phyloP scores from a whole-genome alignment of 2,888 invertebrate genomes.

The Brachypalpus laphriformis region DNA sequence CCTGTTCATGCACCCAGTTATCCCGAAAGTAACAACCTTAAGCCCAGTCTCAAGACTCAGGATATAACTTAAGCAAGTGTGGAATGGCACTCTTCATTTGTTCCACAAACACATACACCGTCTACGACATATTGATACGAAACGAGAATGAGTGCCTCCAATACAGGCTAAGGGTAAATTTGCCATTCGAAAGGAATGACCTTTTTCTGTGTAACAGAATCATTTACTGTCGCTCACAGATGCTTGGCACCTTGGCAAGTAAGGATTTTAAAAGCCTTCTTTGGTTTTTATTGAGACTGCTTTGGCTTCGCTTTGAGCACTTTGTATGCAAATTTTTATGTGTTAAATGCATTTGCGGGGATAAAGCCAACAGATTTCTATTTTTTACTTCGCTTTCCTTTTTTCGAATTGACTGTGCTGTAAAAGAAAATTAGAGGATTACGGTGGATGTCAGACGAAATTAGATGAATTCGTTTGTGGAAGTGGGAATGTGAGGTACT shows the following conservation, averaged over 20 bases:
- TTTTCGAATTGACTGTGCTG: slow-evolving; percentile 53
- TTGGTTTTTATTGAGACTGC: slow-evolving; percentile 70
- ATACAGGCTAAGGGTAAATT: slow-evolving; percentile 30
- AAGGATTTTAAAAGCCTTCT: slow-evolving; percentile 69
- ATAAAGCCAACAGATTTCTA: slow-evolving; percentile 75
- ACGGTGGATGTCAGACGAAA: slow-evolving; percentile 67
- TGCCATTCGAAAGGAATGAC: slow-evolving; percentile 65
- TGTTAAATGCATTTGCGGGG: slow-evolving; percentile 81
- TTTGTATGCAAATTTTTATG: slow-evolving; percentile 82
- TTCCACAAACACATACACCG: slow-evolving; percentile 10
- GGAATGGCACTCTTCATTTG: slow-evolving; percentile 52
- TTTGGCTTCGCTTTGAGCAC: slow-evolving; percentile 73
- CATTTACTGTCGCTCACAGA: slow-evolving; percentile 73
- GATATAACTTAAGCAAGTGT: slow-evolving; percentile 51
- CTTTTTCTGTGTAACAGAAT: slow-evolving; percentile 66
- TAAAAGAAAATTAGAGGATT: slow-evolving; percentile 73
- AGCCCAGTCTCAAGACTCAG: slow-evolving; percentile 50
- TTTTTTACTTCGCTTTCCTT: slow-evolving; percentile 23
- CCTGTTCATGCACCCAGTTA: slow-evolving; percentile 78
- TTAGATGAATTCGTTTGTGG: slow-evolving; percentile 72
- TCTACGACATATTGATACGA: slow-evolving; percentile 35
- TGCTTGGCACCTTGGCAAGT: slow-evolving; percentile 73
- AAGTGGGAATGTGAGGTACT: slow-evolving; percentile 42
- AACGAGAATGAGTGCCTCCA: neutral
- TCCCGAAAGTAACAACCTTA: slow-evolving; percentile 49